Conservation (phyloP, 1,140 invertebrate species). For the Gryon sp. region DNA sequence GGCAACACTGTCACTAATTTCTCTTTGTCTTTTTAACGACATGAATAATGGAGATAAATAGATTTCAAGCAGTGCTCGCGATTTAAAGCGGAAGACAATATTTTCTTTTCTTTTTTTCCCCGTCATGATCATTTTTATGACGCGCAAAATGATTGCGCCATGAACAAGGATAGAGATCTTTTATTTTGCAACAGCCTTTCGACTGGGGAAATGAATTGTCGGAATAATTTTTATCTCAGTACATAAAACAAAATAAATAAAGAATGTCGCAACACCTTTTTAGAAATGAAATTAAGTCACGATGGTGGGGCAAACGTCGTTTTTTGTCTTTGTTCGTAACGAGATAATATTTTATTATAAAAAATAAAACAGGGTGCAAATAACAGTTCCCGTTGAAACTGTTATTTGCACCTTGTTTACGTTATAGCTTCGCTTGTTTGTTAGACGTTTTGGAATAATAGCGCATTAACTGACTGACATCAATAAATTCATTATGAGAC, state of each 20-base stretch:
- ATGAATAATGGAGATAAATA: constrained; percentile 20
- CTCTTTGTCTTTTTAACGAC: constrained; percentile 33
- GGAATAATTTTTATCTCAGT: constrained; percentile 36
- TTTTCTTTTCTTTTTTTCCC: constrained; percentile 3
- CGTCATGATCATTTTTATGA: constrained; percentile 42
- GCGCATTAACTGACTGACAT: constrained; percentile 25
- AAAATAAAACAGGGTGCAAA: no score
- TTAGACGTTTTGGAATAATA: constrained; percentile 8
- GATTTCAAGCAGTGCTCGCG: constrained; percentile 33
- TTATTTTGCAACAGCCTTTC: constrained; percentile 30
- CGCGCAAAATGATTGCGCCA: constrained; percentile 28
- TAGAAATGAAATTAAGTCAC: constrained; percentile 11
- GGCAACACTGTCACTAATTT: constrained; percentile 25
- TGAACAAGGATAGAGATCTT: constrained; percentile 20
- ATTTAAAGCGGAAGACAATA: constrained; percentile 38
- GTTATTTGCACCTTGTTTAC: constrained; percentile 1
- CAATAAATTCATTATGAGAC: constrained; percentile 34
- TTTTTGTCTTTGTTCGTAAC: constrained; percentile 26
- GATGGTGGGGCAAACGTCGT: neutral
- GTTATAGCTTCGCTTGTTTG: neutral
- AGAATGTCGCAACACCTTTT: constrained; percentile 20
- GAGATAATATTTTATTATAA: constrained; percentile 16
- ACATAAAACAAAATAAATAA: constrained; percentile 25
- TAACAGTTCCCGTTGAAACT: neutral
- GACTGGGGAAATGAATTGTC: constrained; percentile 30